A percentile compares a stretch with the other conserved stretches of the same genome.
These are phyloP conservation scores for Lepeophtheirus salmonis DNA, from an alignment of 1,140 invertebrate genomes.

Conservation along the genomic window DNA sequence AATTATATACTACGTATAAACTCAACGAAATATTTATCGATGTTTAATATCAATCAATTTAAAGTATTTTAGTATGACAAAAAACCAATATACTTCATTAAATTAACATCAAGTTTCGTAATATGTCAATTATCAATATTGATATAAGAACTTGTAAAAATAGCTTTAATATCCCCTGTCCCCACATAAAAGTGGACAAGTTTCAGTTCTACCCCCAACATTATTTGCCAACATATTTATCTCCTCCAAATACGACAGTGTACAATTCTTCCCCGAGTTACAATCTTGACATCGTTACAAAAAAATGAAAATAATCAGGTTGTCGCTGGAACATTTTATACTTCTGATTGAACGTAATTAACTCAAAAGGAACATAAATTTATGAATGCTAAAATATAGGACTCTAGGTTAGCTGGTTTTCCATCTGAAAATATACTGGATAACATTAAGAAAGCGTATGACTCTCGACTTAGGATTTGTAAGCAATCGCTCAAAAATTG, in stretches of 20 bases:
- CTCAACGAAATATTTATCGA: too few species aligned
- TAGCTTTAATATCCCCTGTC: too few species aligned
- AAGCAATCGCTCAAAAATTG: too few species aligned
- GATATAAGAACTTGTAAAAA: too few species aligned
- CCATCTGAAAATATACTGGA: background rate
- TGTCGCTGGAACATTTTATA: background rate
- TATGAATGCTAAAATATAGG: background rate
- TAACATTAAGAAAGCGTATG: background rate
- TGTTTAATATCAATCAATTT: too few species aligned
- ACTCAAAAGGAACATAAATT: background rate
- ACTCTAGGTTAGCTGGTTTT: background rate
- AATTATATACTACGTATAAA: too few species aligned
- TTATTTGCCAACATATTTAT: background rate
- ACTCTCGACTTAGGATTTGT: too few species aligned
- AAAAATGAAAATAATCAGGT: background rate
- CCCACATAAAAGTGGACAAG: too few species aligned
- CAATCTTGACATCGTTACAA: background rate
- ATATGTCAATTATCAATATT: too few species aligned
- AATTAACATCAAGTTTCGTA: too few species aligned
- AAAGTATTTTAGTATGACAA: too few species aligned
- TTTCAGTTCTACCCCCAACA: background rate
- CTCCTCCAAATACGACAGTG: background rate
- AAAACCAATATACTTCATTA: too few species aligned
- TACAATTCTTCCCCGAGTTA: background rate
- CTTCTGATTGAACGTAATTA: background rate